Base-by-base conservation (phyloP, 2,888 invertebrate genomes). In the Phyllotreta striolata region DNA sequence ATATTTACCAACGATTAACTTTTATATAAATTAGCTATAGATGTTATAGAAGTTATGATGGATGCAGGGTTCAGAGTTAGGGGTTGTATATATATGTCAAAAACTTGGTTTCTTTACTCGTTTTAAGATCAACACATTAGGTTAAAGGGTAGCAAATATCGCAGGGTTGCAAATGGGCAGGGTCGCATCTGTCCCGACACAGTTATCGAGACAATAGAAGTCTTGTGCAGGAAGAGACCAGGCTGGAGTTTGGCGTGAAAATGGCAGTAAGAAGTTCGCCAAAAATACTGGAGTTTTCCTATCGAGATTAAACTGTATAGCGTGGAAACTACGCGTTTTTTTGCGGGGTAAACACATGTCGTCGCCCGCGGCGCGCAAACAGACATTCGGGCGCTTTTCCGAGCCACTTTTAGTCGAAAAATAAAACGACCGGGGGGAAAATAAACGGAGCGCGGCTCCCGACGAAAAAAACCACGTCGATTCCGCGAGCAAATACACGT, bases 401-500 rank as follows among this genome's bases (percentile, higher is more conserved):
- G 41, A 43, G 44, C 44, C 55, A 49, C 55, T 67, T 64, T 62
- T 54, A 63, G 51, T 67, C 59, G 34, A 24, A 55, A 55, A 55
- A 24, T 3, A 41, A 41, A 56, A 9, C n/a, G n/a, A n/a, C n/a
- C n/a, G n/a, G n/a, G n/a, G n/a, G 57, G 59, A 66, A 67, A 67
- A 24, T 4, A 24, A 24, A 24, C 24, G 24, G 24, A 24, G 24
- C 24, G 24, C 1, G 24, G 24, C 24, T n/a, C n/a, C 2, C 64
- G 69, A 64, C 66, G 63, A 58, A 61, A 63, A 67, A 60, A 66
- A 56, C 64, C 12, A 40, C 66, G 64, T 67, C 64, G 62, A 67
- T 72, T 72, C 69, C 68, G 24, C 24, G 60, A 64, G 43, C 70
- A 64, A 66, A 62, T 66, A 63, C n/a, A n/a, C 61, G 58, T 69